Percentiles rank a stretch among this genome's conserved stretches.
Evolutionary conservation across 2,888 invertebrate species (phyloP).

Genomic region (Eurytoma californica): DNA sequence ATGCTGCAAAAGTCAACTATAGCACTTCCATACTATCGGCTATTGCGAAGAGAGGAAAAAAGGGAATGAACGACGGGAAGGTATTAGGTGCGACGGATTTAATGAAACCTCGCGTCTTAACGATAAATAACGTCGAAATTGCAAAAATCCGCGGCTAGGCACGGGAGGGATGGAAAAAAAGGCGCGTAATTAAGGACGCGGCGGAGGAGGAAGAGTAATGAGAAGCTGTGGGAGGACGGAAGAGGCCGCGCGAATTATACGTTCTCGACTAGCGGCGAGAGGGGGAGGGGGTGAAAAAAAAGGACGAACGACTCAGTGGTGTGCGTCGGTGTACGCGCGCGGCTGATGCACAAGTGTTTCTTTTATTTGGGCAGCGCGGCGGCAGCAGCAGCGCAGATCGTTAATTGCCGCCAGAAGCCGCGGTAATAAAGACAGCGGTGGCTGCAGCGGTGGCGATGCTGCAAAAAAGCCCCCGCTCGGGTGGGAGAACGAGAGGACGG

Average conservation of each 20-base stretch:
- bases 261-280: conserved; percentile 30
- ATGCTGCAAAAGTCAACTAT: too few relatives aligned
- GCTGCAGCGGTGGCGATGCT: conserved; percentile 9
- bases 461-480: conserved; percentile 23
- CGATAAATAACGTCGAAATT: conserved; percentile 16
- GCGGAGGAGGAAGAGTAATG: conserved; percentile 22
- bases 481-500: not conserved
- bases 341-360: conserved; percentile 43
- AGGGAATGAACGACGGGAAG: not conserved
- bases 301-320: not conserved
- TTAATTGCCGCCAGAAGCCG: conserved; percentile 60
- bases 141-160: not conserved
- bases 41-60: not conserved
- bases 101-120: conserved; percentile 16
- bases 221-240: conserved; percentile 36
- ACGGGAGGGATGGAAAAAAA: not conserved
- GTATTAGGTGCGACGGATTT: conserved; percentile 11
- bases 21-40: too few relatives aligned
- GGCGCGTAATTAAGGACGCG: not conserved
- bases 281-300: not conserved
- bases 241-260: conserved; percentile 39
- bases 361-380: conserved; percentile 57
- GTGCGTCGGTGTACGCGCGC: conserved; percentile 15
- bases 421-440: conserved; percentile 58
- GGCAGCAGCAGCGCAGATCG: conserved; percentile 44